Conservation (phyloP, 1,140 invertebrate genomes). For the Drosophila orosa region DNA sequence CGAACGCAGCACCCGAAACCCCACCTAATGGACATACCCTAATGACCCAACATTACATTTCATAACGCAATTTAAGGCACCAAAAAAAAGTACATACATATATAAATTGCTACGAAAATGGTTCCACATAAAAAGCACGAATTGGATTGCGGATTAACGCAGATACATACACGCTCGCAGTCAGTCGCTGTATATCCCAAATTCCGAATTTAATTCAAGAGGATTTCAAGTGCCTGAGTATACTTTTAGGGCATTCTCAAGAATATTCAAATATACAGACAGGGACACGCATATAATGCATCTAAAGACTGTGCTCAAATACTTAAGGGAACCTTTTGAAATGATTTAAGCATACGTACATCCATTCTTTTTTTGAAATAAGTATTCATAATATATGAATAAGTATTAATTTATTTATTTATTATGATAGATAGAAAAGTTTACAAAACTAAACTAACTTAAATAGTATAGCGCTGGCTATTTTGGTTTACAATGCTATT, state of each 20-base stretch:
- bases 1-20: not conserved
- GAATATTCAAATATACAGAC: not conserved
- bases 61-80: constrained; percentile 76
- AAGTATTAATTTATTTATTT: too few relatives aligned
- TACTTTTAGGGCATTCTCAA: not conserved
- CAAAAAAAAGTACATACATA: constrained; percentile 30
- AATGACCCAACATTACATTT: constrained; percentile 79
- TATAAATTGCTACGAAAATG: constrained; percentile 60
- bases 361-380: too few relatives aligned
- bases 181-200: not conserved
- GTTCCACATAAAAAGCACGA: constrained; percentile 62
- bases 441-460: too few relatives aligned
- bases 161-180: constrained; percentile 9
- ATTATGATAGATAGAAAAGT: too few relatives aligned
- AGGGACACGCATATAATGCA: not conserved
- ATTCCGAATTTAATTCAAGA: constrained; percentile 18
- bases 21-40: constrained; percentile 65
- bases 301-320: not conserved
- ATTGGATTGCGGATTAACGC: constrained; percentile 70
- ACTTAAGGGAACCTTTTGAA: not conserved
- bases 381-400: too few relatives aligned
- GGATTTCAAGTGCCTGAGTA: constrained; percentile 25
- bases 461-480: too few relatives aligned
- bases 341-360: too few relatives aligned
- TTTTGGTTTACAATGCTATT: too few relatives aligned